Evolutionary conservation across 2,888 invertebrate species (phyloP).

Genomic region (Orgyia antiqua): DNA sequence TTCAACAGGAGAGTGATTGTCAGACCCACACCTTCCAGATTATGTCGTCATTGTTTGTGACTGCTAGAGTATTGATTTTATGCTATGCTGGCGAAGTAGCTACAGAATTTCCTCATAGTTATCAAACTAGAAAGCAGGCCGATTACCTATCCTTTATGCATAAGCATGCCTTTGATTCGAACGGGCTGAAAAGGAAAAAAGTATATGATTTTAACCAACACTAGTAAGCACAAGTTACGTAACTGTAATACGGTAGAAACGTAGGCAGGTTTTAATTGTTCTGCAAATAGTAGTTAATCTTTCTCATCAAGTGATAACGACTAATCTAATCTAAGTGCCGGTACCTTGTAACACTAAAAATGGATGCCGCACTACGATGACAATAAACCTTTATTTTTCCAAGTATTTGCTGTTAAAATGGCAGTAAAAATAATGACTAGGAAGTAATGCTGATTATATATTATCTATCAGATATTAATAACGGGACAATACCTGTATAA

Average conservation of each 20-base stretch:
- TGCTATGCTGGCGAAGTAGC: too few species aligned
- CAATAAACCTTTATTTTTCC: conserved; percentile 52
- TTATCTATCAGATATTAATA: too few species aligned
- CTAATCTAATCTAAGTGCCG: conserved; percentile 55
- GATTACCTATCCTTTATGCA: too few species aligned
- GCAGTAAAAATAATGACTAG: conserved; percentile 8
- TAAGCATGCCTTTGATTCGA: too few species aligned
- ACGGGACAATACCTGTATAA: too few species aligned
- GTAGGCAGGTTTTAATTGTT: conserved; percentile 42
- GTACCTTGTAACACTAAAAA: conserved; percentile 54
- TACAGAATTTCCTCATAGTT: too few species aligned
- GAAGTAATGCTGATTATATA: conserved; percentile 15
- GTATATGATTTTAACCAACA: conserved; percentile 3
- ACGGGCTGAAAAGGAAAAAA: too few species aligned
- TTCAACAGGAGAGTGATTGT: too few species aligned
- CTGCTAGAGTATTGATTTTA: too few species aligned
- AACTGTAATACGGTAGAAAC: conserved; percentile 51
- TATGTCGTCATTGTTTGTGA: too few species aligned
- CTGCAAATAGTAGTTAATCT: conserved; percentile 72
- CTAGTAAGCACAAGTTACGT: conserved; percentile 18
- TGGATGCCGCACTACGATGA: conserved; percentile 40
- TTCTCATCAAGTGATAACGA: conserved; percentile 57
- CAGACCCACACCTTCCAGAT: too few species aligned
- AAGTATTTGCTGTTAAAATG: conserved; percentile 19
- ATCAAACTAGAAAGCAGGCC: too few species aligned